Evolutionary conservation across 2,888 invertebrate genomes (phyloP).

Genomic region (Podabrus alpinus): DNA sequence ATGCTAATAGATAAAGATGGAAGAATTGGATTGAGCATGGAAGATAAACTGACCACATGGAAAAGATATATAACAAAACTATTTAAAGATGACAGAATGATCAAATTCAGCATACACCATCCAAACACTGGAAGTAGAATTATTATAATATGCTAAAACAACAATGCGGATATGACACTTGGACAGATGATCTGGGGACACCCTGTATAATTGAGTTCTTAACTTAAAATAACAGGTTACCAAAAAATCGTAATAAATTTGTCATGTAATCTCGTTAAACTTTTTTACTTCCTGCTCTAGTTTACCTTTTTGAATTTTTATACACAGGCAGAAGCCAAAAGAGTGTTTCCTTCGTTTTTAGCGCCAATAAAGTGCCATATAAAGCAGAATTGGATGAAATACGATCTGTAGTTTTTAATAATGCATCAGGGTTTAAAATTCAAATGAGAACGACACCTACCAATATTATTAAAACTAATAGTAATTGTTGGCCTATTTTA

Average conservation of each 20-base stretch:
- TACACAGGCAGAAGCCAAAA: background rate
- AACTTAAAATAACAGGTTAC: background rate
- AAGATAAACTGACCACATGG: too few species aligned
- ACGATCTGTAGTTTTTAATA: background rate
- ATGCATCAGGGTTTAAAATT: background rate
- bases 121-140: too few species aligned
- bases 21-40: too few species aligned
- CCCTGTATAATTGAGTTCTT: background rate
- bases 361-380: too few species aligned
- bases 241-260: background rate
- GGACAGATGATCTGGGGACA: background rate
- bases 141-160: too few species aligned
- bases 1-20: too few species aligned
- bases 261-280: background rate
- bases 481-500: background rate
- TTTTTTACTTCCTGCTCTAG: background rate
- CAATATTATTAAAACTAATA: background rate
- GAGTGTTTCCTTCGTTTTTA: background rate
- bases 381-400: background rate
- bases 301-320: background rate
- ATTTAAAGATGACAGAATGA: too few species aligned
- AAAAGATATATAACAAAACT: too few species aligned
- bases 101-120: too few species aligned
- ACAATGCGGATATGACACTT: too few species aligned
- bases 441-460: background rate